Percentiles rank a stretch among this genome's conserved stretches.
Conservation (phyloP, 2,797 vertebrate species). For the Vireo griseus region DNA sequence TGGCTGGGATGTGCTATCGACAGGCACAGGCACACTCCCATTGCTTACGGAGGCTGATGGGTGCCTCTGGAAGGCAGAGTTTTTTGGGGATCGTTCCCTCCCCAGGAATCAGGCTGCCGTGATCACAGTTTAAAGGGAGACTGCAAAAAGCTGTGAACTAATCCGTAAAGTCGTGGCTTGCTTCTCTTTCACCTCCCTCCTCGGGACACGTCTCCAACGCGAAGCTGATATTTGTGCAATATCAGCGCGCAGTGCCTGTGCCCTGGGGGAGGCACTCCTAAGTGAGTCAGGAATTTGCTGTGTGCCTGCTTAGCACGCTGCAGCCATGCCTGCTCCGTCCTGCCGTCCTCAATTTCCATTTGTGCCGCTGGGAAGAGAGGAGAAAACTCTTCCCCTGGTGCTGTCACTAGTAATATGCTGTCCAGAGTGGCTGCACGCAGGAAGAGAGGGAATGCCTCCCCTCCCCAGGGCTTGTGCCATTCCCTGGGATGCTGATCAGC, state of each 20-base stretch:
- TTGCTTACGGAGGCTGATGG: background rate
- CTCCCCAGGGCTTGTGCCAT: background rate
- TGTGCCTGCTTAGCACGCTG: background rate
- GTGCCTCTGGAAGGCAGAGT: background rate
- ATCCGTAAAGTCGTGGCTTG: background rate
- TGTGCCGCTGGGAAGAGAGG: background rate
- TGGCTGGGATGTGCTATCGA: background rate
- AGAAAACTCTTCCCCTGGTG: background rate
- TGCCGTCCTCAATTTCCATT: background rate
- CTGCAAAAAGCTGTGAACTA: background rate
- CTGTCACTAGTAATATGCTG: background rate
- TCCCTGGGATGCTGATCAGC: background rate
- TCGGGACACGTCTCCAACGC: background rate
- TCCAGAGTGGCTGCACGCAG: background rate
- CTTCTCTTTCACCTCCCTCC: background rate
- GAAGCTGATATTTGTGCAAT: background rate
- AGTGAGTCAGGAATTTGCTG: background rate
- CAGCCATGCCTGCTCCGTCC: background rate
- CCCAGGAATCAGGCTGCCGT: background rate
- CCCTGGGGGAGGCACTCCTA: background rate
- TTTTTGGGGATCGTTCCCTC: background rate
- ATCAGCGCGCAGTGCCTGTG: background rate
- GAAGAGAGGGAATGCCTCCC: background rate
- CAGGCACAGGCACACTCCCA: background rate
- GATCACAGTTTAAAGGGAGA: background rate